phyloP scores from a whole-genome alignment of 2,797 vertebrate species.

The Zalophus californianus region DNA sequence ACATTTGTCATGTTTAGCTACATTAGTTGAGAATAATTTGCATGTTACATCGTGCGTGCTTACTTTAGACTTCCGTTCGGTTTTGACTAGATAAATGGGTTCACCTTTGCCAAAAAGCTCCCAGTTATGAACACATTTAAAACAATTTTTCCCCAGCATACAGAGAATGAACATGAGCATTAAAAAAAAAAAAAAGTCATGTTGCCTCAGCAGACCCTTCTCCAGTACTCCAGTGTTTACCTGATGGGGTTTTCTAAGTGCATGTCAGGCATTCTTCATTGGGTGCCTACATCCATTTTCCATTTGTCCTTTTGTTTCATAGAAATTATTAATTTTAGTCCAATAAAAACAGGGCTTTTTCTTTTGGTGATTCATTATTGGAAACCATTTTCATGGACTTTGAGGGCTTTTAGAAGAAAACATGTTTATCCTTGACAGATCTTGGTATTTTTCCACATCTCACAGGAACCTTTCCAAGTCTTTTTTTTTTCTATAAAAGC shows the following conservation, averaged over 20 bases:
- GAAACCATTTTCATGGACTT: slow-evolving; percentile 72
- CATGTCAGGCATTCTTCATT: not conserved
- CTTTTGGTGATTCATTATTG: slow-evolving; percentile 63
- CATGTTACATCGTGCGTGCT: slow-evolving; percentile 70
- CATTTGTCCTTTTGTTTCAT: not conserved
- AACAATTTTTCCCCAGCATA: not conserved
- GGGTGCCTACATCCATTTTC: not conserved
- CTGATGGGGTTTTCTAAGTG: not conserved
- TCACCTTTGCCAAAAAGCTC: slow-evolving; percentile 66
- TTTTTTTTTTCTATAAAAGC: slow-evolving; percentile 45
- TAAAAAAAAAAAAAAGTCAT: not conserved
- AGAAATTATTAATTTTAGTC: slow-evolving; percentile 63
- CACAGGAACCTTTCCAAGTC: slow-evolving; percentile 65
- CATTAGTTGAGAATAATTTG: slow-evolving; percentile 84
- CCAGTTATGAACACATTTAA: slow-evolving; percentile 58
- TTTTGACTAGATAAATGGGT: slow-evolving; percentile 69
- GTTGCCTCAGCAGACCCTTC: not conserved
- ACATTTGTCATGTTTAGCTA: slow-evolving; percentile 83
- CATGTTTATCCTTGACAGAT: slow-evolving; percentile 65
- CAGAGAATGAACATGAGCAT: not conserved
- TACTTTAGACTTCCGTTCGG: slow-evolving; percentile 75
- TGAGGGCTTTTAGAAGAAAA: slow-evolving; percentile 65
- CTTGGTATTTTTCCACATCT: slow-evolving; percentile 68
- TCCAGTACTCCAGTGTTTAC: not conserved
- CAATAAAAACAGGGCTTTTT: slow-evolving; percentile 61